Percentiles rank a stretch among this genome's conserved stretches.
These are phyloP conservation scores for Cotesia congregata DNA, from an alignment of 2,888 invertebrate species.

Conservation along the genomic window DNA sequence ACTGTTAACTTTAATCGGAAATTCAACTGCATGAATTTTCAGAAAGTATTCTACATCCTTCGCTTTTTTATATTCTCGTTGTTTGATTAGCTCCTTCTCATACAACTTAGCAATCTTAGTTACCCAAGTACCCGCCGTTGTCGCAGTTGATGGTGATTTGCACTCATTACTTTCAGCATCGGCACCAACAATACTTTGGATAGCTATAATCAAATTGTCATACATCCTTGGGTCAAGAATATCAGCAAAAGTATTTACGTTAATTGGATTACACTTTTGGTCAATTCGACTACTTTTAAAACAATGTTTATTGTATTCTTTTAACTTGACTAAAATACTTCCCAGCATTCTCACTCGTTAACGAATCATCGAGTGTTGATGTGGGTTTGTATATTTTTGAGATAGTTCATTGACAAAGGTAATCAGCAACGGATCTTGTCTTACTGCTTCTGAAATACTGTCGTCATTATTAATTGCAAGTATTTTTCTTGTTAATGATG, in stretches of 20 bases:
- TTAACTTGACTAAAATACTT: conserved; percentile 11
- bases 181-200: conserved; percentile 30
- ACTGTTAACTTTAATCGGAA: not conserved
- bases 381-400: not conserved
- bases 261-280: not conserved
- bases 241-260: not conserved
- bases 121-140: conserved; percentile 25
- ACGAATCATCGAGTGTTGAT: conserved; percentile 25
- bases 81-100: conserved; percentile 39
- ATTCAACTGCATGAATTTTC: conserved; percentile 33
- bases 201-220: conserved; percentile 32
- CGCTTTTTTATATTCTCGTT: conserved; percentile 26
- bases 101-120: conserved; percentile 40
- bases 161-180: conserved; percentile 19
- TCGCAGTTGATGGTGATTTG: conserved; percentile 18
- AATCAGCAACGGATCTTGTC: not conserved
- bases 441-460: not conserved
- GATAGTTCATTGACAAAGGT: not conserved
- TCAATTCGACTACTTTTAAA: not conserved
- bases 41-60: conserved; percentile 32
- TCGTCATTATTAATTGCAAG: conserved; percentile 26
- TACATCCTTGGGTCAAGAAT: conserved; percentile 33
- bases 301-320: not conserved
- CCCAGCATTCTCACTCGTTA: conserved; percentile 25
- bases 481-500: conserved; percentile 37